A percentile compares a stretch with the other conserved stretches of the same genome.
These are phyloP conservation scores for Sceloporus tristichus DNA, from an alignment of 2,113 vertebrate species.

Conservation along the genomic window DNA sequence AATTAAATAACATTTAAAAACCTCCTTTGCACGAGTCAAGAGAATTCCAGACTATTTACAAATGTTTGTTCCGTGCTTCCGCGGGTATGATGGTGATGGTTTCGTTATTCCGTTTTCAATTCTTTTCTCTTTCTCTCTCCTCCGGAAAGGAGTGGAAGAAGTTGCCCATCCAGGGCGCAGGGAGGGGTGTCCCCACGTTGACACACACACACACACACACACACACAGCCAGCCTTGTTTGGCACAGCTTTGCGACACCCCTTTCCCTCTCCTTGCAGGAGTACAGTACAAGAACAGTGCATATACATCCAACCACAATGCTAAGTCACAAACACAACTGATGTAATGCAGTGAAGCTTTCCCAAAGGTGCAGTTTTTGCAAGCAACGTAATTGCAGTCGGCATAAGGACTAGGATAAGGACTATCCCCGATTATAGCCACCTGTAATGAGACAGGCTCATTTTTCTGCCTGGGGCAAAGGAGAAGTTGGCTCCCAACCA, in stretches of 20 bases:
- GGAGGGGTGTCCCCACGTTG: neutral
- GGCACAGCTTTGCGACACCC: neutral
- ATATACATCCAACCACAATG: neutral
- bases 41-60: slow-evolving; percentile 73
- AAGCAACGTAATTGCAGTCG: neutral
- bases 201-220: too few species aligned
- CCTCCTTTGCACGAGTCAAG: slow-evolving; percentile 60
- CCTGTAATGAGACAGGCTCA: too few species aligned
- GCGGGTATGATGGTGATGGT: neutral
- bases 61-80: slow-evolving; percentile 33
- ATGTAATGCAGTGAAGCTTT: slow-evolving; percentile 2
- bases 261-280: slow-evolving; percentile 19
- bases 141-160: neutral
- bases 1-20: slow-evolving; percentile 77
- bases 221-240: neutral
- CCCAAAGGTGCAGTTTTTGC: neutral
- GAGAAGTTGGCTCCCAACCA: too few species aligned
- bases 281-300: slow-evolving; percentile 5
- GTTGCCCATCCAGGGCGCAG: neutral
- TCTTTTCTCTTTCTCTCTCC: neutral
- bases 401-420: neutral
- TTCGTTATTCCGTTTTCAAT: neutral
- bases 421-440: neutral
- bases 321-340: slow-evolving; percentile 37
- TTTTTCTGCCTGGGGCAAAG: too few species aligned